Percentiles rank a stretch among this genome's conserved stretches.
phyloP scores from a whole-genome alignment of 2,888 invertebrate genomes.

The Diarsia rubi region DNA sequence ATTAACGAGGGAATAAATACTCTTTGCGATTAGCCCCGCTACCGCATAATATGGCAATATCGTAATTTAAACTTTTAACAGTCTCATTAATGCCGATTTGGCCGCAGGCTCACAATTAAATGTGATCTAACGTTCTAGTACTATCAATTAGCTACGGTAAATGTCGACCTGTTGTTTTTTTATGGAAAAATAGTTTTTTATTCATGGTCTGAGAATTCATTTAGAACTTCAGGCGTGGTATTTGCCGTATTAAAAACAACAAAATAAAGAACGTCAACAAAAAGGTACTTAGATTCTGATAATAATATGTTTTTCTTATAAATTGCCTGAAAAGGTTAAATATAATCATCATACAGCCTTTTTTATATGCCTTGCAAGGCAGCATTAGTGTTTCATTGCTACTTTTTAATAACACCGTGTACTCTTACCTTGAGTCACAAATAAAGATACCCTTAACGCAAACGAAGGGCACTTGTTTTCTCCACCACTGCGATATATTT shows the following conservation, averaged over 20 bases:
- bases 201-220: background rate
- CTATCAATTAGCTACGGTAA: conserved; percentile 69
- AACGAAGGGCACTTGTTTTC: too few relatives aligned
- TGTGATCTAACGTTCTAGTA: conserved; percentile 69
- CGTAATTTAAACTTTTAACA: conserved; percentile 65
- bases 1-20: conserved; percentile 62
- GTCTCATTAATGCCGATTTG: conserved; percentile 52
- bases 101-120: conserved; percentile 72
- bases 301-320: too few relatives aligned
- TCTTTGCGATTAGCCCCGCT: conserved; percentile 34
- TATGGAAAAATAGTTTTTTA: conserved; percentile 26
- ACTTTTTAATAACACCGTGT: too few relatives aligned
- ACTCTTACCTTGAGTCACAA: too few relatives aligned
- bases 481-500: too few relatives aligned
- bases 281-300: too few relatives aligned
- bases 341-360: too few relatives aligned
- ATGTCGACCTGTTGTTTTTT: conserved; percentile 67
- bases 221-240: background rate
- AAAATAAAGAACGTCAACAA: background rate
- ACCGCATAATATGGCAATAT: conserved; percentile 50
- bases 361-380: too few relatives aligned
- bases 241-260: background rate
- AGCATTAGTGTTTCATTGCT: too few relatives aligned
- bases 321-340: too few relatives aligned
- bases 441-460: too few relatives aligned